Conservation (phyloP, 2,113 vertebrate species). For the Pimephales promelas region DNA sequence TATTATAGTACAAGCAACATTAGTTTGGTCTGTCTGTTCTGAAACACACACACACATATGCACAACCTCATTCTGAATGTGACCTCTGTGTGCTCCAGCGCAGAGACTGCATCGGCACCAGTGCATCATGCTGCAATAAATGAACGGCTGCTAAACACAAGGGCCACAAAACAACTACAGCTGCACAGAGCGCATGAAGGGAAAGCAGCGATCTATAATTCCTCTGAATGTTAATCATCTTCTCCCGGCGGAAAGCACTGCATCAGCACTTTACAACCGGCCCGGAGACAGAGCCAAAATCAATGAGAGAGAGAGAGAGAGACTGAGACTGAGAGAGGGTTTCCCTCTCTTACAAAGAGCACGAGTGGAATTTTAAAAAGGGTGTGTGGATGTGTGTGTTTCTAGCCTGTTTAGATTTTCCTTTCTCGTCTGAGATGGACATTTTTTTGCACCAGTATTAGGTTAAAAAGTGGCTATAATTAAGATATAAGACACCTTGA, state of each 20-base stretch:
- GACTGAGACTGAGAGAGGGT: conserved; percentile 37
- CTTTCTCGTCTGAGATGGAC: neutral
- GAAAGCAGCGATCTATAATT: conserved; percentile 55
- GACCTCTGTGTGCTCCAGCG: conserved; percentile 30
- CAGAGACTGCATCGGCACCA: conserved; percentile 1
- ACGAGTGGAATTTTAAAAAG: conserved; percentile 32
- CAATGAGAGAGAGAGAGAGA: conserved; percentile 35
- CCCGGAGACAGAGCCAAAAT: conserved; percentile 50
- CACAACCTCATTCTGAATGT: conserved; percentile 39
- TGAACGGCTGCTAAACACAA: conserved; percentile 31
- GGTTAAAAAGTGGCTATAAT: neutral
- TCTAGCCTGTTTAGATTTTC: neutral
- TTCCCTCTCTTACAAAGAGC: conserved; percentile 37
- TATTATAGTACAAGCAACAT: neutral
- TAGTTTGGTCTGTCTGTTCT: neutral
- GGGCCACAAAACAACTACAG: conserved; percentile 38
- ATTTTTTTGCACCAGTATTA: conserved; percentile 4
- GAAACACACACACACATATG: conserved; percentile 25
- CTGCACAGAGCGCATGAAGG: conserved; percentile 18
- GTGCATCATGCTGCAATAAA: conserved; percentile 39
- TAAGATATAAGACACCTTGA: neutral
- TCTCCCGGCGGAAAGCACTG: conserved; percentile 31
- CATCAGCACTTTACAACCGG: conserved; percentile 56
- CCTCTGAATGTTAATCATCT: conserved; percentile 58
- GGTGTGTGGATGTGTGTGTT: neutral